Percentiles rank a stretch among this genome's conserved stretches.
These are phyloP conservation scores for Chaetoderma sp. DNA, from an alignment of 2,888 invertebrate species.

Conservation along the genomic window DNA sequence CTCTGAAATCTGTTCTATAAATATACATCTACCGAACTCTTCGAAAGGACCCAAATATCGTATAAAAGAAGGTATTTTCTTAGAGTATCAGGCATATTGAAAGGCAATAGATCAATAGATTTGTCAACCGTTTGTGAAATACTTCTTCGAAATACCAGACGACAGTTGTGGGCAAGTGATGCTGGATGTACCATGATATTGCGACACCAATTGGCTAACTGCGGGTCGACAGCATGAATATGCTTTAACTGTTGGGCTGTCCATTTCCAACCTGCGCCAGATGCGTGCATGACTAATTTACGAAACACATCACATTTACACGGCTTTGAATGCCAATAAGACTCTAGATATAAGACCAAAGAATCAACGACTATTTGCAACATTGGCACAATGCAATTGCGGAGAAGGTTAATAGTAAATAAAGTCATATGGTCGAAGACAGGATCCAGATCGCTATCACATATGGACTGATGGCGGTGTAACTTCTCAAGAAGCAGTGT, in stretches of 20 bases:
- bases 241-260: conserved; percentile 38
- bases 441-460: conserved; percentile 46
- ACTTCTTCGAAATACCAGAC: conserved; percentile 38
- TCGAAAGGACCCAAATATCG: no score
- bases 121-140: conserved; percentile 34
- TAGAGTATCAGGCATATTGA: conserved; percentile 41
- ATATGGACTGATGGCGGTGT: conserved; percentile 53
- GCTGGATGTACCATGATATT: conserved; percentile 33
- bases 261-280: conserved; percentile 53
- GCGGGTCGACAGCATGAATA: conserved; percentile 41
- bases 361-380: conserved; percentile 43
- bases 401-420: conserved; percentile 49
- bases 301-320: conserved; percentile 38
- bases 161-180: conserved; percentile 43
- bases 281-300: conserved; percentile 47
- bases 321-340: conserved; percentile 47
- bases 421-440: conserved; percentile 45
- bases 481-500: conserved; percentile 49
- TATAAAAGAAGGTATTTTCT: conserved; percentile 46
- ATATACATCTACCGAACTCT: no score
- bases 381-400: conserved; percentile 31
- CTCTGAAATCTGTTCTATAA: no score
- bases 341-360: conserved; percentile 52
- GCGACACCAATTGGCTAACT: conserved; percentile 45
- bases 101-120: conserved; percentile 36